Percentiles rank a stretch among this genome's conserved stretches.
Conservation (phyloP, 2,888 invertebrate species). For the Amblyteles armatorius region DNA sequence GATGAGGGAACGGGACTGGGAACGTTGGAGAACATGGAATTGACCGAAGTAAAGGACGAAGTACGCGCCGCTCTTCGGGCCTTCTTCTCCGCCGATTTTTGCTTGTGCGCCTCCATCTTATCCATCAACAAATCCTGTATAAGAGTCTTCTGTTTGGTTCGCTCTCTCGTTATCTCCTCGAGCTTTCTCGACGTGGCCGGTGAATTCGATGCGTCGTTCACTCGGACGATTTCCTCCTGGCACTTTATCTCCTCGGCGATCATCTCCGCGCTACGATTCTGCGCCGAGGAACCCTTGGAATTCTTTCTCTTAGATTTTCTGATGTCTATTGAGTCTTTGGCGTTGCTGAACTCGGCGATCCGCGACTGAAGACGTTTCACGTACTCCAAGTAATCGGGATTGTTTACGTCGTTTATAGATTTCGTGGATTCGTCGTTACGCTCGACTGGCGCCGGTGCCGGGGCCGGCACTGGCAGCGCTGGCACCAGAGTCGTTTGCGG, state of each 20-base stretch:
- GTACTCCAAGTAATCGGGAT: slow-evolving; percentile 86
- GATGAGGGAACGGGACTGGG: slow-evolving; percentile 64
- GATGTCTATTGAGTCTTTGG: slow-evolving; percentile 89
- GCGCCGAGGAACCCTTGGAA: slow-evolving; percentile 83
- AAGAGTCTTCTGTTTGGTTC: slow-evolving; percentile 93
- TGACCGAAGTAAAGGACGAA: slow-evolving; percentile 82
- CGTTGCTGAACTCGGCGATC: slow-evolving; percentile 90
- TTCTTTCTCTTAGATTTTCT: slow-evolving; percentile 87
- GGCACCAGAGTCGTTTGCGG: slow-evolving; percentile 69
- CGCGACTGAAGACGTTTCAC: slow-evolving; percentile 89
- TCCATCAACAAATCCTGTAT: slow-evolving; percentile 94
- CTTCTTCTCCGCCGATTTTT: slow-evolving; percentile 87
- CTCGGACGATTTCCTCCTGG: slow-evolving; percentile 78
- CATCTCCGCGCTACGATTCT: slow-evolving; percentile 85
- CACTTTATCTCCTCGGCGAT: slow-evolving; percentile 85
- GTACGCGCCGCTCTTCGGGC: slow-evolving; percentile 87
- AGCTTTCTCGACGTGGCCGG: slow-evolving; percentile 88
- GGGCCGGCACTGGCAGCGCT: slow-evolving; percentile 31
- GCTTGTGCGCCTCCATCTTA: slow-evolving; percentile 90
- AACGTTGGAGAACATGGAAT: slow-evolving; percentile 67
- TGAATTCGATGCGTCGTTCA: slow-evolving; percentile 83
- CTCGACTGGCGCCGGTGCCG: slow-evolving; percentile 17
- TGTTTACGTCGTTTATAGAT: slow-evolving; percentile 77
- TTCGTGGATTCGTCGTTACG: slow-evolving; percentile 67
- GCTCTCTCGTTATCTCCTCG: slow-evolving; percentile 92